phyloP scores from a whole-genome alignment of 92 coral and sea anemone species.

The Ricordea florida region DNA sequence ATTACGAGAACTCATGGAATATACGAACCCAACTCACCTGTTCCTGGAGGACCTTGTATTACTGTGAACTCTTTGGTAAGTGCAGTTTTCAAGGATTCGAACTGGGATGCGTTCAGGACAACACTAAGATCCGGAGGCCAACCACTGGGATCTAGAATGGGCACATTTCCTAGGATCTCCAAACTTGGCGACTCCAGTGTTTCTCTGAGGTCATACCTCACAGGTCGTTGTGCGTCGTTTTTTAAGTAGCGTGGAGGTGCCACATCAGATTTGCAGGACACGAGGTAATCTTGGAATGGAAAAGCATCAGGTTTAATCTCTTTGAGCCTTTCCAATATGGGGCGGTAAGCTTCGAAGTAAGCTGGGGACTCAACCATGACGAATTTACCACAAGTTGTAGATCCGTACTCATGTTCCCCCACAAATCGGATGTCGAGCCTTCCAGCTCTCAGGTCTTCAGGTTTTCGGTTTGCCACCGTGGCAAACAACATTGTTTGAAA shows the following conservation, averaged over 20 bases:
- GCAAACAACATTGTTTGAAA: slow-evolving; percentile 81
- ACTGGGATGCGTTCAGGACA: slow-evolving; percentile 73
- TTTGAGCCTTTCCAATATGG: slow-evolving; percentile 69
- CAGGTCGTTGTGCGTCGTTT: background rate
- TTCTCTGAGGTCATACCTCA: slow-evolving; percentile 63
- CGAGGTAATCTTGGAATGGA: slow-evolving; percentile 84
- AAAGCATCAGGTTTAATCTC: slow-evolving; percentile 56
- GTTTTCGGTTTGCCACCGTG: slow-evolving; percentile 84
- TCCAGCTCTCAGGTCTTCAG: slow-evolving; percentile 64
- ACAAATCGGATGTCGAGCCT: slow-evolving; percentile 77
- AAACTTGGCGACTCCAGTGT: slow-evolving; percentile 15
- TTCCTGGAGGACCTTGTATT: slow-evolving; percentile 97
- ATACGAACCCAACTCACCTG: slow-evolving; percentile 66
- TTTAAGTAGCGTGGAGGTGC: slow-evolving; percentile 68
- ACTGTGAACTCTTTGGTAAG: slow-evolving; percentile 88
- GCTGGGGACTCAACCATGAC: slow-evolving; percentile 92
- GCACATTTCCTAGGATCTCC: slow-evolving; percentile 29
- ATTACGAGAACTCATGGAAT: too few relatives aligned
- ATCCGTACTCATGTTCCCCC: slow-evolving; percentile 27
- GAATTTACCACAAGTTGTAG: slow-evolving; percentile 9
- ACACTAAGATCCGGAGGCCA: slow-evolving; percentile 76
- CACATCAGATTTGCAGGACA: slow-evolving; percentile 72
- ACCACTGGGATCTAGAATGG: slow-evolving; percentile 37
- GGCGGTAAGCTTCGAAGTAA: slow-evolving; percentile 88
- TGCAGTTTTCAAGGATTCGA: slow-evolving; percentile 77